Evolutionary conservation across 30 jellyfish, hydroid and myxozoan genomes (phyloP), one percentile per base, ranked within the genome.

Genomic region (Catostylus mosaicus): DNA sequence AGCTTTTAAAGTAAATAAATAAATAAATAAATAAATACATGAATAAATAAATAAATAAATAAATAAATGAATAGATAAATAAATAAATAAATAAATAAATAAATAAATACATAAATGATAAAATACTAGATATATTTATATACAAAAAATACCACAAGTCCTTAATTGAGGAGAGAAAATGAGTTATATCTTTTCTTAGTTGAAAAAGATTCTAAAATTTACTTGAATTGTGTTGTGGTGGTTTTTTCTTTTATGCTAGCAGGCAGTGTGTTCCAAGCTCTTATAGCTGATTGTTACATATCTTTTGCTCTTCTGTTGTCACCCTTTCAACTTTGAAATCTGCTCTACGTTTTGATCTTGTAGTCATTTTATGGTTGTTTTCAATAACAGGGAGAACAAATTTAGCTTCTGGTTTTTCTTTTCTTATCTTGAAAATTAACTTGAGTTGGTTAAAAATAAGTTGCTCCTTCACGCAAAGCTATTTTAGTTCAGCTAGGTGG

Each of bases 261-360:
- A 34, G 80, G 56, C 80, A 78, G 80, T 78, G 30, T 60, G 73
- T 78, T 61, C 80, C 80, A 78, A 7, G 89, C 61, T 61, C 61
- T 78, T 78, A 78, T 76, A 59, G 88, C 77, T 76, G 88, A 76
- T 56, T 76, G 77, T 78, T 76, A 57, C 20, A 59, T 59, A 36
- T 78, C 61, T 78, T 78, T 62, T 61, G 71, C 80, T 78, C 77
- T 56, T 54, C 77, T 75, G 87, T 57, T 57, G 77, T 75, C 77
- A 75, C 77, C 77, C 40, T 75, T 75, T 52, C 77, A 75, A 75
- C 87, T 75, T 75, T 34, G 33, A 75, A 75, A 75, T 75, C 87
- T 75, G 80, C 73, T 78, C 89, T 78, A 63, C 89, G 7, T 78
- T 78, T 78, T 40, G 89, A 48, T 78, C 89, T 78, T 45, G 89